Conservation (phyloP, 2,888 invertebrate genomes). For the Aplocera efformata region DNA sequence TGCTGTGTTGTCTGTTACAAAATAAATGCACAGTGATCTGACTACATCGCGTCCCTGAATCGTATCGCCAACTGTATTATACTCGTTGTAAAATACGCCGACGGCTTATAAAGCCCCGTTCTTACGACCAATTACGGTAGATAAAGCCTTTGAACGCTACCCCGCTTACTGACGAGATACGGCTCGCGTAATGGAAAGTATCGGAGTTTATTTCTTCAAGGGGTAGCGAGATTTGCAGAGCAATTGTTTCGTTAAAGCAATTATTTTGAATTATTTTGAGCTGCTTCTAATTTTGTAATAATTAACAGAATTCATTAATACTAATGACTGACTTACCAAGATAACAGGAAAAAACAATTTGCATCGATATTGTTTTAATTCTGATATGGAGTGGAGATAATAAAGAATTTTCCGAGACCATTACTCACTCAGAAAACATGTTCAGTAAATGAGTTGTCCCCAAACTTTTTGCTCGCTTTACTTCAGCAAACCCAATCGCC, state of each 20-base stretch:
- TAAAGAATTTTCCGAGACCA: neutral
- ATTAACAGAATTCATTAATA: too few relatives aligned
- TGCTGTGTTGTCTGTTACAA: too few relatives aligned
- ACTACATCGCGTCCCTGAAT: neutral
- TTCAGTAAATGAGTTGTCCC: conserved; percentile 7
- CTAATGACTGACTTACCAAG: too few relatives aligned
- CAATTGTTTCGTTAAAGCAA: conserved; percentile 2
- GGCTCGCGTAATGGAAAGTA: conserved; percentile 33
- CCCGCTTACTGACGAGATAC: conserved; percentile 40
- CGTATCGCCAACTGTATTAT: conserved; percentile 10
- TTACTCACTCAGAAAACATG: conserved; percentile 1
- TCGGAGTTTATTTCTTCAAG: conserved; percentile 38
- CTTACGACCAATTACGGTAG: conserved; percentile 68
- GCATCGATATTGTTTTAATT: too few relatives aligned
- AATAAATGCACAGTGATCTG: too few relatives aligned
- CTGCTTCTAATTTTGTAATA: too few relatives aligned
- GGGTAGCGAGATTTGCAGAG: conserved; percentile 37
- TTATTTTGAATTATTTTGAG: too few relatives aligned
- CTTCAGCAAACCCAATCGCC: conserved; percentile 16
- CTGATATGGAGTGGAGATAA: neutral
- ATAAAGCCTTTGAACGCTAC: conserved; percentile 60
- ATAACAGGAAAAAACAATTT: too few relatives aligned
- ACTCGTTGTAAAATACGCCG: conserved; percentile 41
- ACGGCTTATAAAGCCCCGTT: conserved; percentile 52
- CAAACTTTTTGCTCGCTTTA: conserved; percentile 9